phyloP scores from a whole-genome alignment of 2,113 vertebrate genomes.

The Melozone crissalis region DNA sequence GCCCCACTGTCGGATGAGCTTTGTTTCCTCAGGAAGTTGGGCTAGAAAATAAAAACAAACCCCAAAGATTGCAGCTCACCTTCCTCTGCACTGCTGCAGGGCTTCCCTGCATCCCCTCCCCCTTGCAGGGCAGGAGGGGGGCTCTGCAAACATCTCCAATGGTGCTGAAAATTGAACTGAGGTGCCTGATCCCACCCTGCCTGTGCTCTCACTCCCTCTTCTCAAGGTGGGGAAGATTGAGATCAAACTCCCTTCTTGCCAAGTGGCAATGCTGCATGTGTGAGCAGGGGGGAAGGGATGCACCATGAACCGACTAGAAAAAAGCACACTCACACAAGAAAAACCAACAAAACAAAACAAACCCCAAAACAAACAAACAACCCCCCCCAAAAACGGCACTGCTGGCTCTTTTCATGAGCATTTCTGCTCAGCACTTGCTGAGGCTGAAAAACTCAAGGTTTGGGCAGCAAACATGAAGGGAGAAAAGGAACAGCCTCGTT shows the following conservation, averaged over 20 bases:
- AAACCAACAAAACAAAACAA: too few relatives aligned
- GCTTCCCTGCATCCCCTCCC: background rate
- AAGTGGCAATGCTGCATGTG: background rate
- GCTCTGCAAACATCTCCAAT: background rate
- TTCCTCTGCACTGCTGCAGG: background rate
- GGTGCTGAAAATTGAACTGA: background rate
- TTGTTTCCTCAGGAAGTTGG: slow-evolving; percentile 38
- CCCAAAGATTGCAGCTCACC: background rate
- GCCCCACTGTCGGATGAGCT: background rate
- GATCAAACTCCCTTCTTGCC: background rate
- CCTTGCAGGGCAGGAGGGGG: fast-evolving
- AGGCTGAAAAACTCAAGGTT: background rate
- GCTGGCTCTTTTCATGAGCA: background rate
- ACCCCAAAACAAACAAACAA: background rate
- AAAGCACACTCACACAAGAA: background rate
- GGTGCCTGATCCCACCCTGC: fast-evolving
- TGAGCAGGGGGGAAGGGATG: background rate
- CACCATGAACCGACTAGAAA: fast-evolving
- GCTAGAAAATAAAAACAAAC: slow-evolving; percentile 37
- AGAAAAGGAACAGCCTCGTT: slow-evolving; percentile 15
- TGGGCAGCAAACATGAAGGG: background rate
- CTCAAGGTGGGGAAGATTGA: background rate
- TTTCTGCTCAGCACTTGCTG: background rate
- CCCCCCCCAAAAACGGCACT: background rate
- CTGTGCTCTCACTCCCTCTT: background rate